Conservation (phyloP, 2,113 vertebrate genomes). For the Takifugu flavidus region DNA sequence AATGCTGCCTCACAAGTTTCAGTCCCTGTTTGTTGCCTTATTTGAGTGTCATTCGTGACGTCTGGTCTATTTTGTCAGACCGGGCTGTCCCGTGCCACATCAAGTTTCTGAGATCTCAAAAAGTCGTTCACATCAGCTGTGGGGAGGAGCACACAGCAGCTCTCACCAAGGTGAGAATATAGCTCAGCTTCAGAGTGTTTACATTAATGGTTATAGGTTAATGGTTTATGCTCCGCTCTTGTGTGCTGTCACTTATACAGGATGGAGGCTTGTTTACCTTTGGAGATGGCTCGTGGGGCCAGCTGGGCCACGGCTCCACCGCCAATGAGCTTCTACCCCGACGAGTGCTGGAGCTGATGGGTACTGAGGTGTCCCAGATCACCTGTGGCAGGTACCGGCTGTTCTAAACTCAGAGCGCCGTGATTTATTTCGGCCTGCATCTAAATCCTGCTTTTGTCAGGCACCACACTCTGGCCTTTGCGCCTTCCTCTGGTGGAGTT, state of each 20-base stretch:
- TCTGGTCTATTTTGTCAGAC: conserved; percentile 68
- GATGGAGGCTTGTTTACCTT: conserved; percentile 91
- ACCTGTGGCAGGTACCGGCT: conserved; percentile 82
- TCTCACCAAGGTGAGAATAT: conserved; percentile 86
- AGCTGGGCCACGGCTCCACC: conserved; percentile 87
- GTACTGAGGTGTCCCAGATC: conserved; percentile 89
- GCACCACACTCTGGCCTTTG: conserved; percentile 92
- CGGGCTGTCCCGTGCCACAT: conserved; percentile 94
- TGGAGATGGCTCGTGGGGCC: conserved; percentile 83
- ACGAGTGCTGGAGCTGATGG: conserved; percentile 89
- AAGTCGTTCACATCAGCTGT: conserved; percentile 96
- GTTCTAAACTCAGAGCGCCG: not conserved
- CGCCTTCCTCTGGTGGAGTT: conserved; percentile 90
- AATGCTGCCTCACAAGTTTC: too few species aligned
- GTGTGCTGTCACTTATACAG: conserved; percentile 53
- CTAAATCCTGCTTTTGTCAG: conserved; percentile 56
- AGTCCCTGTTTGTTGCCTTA: not conserved
- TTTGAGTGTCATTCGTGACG: not conserved
- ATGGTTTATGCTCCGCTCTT: not conserved
- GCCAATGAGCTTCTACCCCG: conserved; percentile 86
- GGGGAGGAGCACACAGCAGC: conserved; percentile 89
- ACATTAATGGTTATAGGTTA: not conserved
- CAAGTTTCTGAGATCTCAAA: conserved; percentile 91
- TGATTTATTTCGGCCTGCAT: not conserved
- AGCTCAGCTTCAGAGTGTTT: not conserved